Evolutionary conservation across 2,888 invertebrate genomes (phyloP).

Genomic region (Sussaba pulchella): DNA sequence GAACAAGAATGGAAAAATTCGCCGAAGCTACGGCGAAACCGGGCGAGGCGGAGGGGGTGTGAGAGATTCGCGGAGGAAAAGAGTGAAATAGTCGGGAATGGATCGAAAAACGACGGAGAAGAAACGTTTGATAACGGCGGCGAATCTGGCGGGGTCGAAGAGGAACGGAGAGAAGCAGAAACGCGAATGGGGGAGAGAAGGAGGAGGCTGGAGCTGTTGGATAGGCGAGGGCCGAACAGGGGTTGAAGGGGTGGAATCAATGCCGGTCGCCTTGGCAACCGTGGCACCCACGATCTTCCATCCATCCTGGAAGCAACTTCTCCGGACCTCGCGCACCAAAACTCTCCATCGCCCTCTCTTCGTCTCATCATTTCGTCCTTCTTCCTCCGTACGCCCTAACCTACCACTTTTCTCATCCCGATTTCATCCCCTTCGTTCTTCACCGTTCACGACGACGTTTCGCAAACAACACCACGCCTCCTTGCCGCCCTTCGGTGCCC

Average conservation of each 20-base stretch:
- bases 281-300: constrained; percentile 79
- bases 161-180: constrained; percentile 69
- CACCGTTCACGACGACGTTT: constrained; percentile 11
- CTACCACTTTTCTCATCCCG: constrained; percentile 33
- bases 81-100: constrained; percentile 7
- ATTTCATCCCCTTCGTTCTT: constrained; percentile 5
- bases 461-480: constrained; percentile 32
- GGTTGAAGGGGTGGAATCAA: constrained; percentile 81
- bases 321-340: constrained; percentile 57
- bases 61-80: neutral
- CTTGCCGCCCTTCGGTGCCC: neutral
- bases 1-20: constrained; percentile 4
- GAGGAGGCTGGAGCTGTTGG: neutral
- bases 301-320: constrained; percentile 69
- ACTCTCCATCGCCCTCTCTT: constrained; percentile 56
- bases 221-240: constrained; percentile 48
- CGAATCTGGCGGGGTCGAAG: constrained; percentile 23
- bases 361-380: constrained; percentile 22
- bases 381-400: neutral
- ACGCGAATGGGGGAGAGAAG: neutral
- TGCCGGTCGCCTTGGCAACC: constrained; percentile 83
- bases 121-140: constrained; percentile 13
- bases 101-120: constrained; percentile 75
- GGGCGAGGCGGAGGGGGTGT: constrained; percentile 58
- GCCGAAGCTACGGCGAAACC: constrained; percentile 1